Base-by-base conservation (phyloP, 1,140 invertebrate genomes). In the Streblospio benedicti region DNA sequence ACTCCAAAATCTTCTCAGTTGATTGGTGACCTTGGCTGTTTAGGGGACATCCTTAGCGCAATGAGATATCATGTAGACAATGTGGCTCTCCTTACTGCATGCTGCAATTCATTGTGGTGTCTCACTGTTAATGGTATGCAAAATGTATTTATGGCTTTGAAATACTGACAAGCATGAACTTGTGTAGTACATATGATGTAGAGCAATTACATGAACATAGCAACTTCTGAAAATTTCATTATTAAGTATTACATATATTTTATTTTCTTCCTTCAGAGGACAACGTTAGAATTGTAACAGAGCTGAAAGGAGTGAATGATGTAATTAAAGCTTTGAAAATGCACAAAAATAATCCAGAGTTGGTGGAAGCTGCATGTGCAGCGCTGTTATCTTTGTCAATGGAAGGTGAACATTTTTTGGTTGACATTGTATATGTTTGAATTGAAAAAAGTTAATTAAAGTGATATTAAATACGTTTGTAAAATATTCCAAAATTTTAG, bases 91-190 rank as follows among this genome's bases (percentile, higher is more conserved):
- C 58, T 61, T 49, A 61, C 69, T 14, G 59, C 69, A 9, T 69
- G 71, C 50, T 72, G 71, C 44, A 69, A 67, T 60, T 71, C 72
- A 25, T 57, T 76, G 16, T 75, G 72, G 72, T 69, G 67, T 45
- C 66, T 76, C 3, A 62, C 66, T 49, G 68, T 73, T 14, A 59
- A 69, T 61, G 69, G 74, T 76, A 49, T 18, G 63, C 56, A 55
- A 12, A 25, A 32, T 27, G 20, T 14, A 23, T 18, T 50, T 12
- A 9, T n/a, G n/a, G n/a, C n/a, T n/a, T n/a, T n/a, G n/a, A n/a
- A n/a, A n/a, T n/a, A n/a, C n/a, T n/a, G n/a, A n/a, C n/a, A n/a
- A n/a, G n/a, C n/a, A n/a, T n/a, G n/a, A n/a, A n/a, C n/a, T n/a
- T n/a, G n/a, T n/a, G n/a, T n/a, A n/a, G n/a, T n/a, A n/a, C n/a